Evolutionary conservation across 2,797 vertebrate species (phyloP).

Genomic region (Myiotriccus ornatus): DNA sequence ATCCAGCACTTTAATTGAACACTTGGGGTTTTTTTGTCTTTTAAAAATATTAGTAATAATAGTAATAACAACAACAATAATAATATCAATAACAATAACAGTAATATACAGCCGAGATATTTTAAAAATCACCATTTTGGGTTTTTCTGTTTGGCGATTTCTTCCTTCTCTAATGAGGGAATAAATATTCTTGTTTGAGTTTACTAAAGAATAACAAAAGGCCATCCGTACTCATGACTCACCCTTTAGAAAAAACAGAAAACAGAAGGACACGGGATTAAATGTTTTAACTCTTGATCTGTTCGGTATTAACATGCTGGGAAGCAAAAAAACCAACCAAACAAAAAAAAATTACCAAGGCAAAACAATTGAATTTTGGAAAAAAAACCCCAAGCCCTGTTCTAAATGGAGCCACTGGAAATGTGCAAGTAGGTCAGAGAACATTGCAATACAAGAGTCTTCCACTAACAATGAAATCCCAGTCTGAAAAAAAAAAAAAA

Average conservation of each 20-base stretch:
- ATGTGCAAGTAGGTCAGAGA: background rate
- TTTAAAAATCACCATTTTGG: background rate
- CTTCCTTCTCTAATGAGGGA: conserved; percentile 16
- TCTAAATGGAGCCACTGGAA: background rate
- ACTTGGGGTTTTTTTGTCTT: background rate
- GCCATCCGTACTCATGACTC: background rate
- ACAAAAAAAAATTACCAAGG: background rate
- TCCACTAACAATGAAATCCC: background rate
- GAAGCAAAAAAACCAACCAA: background rate
- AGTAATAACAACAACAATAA: background rate
- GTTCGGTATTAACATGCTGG: background rate
- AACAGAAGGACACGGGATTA: background rate
- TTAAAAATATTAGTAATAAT: background rate
- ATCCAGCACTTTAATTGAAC: background rate
- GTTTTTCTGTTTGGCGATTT: conserved; percentile 14
- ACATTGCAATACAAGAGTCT: background rate
- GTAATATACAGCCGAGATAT: background rate
- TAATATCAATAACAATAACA: background rate
- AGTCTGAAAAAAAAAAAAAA: background rate
- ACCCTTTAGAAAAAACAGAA: conserved; percentile 30
- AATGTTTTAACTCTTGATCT: conserved; percentile 31
- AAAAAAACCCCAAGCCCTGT: fast-evolving
- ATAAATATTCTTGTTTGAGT: conserved; percentile 31
- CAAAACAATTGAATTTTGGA: background rate
- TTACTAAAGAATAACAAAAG: conserved; percentile 37